phyloP scores from a whole-genome alignment of 2,888 invertebrate species.

The Cancer borealis region DNA sequence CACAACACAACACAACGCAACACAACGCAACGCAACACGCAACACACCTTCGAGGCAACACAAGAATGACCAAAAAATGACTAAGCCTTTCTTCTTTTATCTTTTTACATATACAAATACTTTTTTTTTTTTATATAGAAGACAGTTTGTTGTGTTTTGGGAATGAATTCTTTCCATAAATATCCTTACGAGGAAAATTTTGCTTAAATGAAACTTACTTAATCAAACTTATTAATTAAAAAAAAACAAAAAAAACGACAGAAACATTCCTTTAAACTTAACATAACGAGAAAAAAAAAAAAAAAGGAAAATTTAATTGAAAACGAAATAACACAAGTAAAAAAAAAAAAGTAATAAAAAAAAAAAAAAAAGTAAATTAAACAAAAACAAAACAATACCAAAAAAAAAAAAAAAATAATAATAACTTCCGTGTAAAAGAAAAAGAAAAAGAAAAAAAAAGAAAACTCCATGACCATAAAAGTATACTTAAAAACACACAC shows the following conservation, averaged over 20 bases:
- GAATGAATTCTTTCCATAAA: background rate
- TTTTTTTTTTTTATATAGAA: background rate
- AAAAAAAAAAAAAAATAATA: background rate
- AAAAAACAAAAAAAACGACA: background rate
- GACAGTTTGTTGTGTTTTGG: background rate
- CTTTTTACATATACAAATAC: background rate
- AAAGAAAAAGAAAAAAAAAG: too few species aligned
- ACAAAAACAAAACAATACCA: background rate
- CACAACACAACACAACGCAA: too few species aligned
- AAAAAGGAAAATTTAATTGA: background rate
- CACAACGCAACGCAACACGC: too few species aligned
- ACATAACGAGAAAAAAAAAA: background rate
- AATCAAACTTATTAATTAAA: background rate
- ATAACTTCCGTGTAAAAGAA: too few species aligned
- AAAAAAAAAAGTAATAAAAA: background rate
- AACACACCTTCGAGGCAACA: background rate
- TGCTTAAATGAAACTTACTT: background rate
- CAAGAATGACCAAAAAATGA: background rate
- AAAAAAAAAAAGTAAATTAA: background rate
- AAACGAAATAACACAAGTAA: background rate
- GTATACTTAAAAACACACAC: too few species aligned
- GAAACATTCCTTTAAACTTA: background rate
- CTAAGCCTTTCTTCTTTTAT: background rate
- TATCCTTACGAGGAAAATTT: background rate
- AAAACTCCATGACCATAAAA: too few species aligned